Evolutionary conservation across 2,888 invertebrate genomes (phyloP).

Genomic region (Sinopyrophorus schimmeli): DNA sequence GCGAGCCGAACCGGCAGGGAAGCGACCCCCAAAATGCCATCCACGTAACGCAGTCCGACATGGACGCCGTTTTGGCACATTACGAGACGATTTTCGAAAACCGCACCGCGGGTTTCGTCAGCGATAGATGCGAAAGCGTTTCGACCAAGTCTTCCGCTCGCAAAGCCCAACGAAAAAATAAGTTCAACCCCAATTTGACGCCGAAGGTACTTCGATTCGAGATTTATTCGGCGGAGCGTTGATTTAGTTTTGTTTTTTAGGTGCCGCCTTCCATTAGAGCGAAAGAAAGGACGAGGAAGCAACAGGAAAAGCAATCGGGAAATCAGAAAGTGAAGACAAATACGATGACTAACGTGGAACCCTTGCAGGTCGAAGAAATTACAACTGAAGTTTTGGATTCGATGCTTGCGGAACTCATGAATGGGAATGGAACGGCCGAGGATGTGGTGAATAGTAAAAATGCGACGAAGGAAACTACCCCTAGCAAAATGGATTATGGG

Average conservation of each 20-base stretch:
- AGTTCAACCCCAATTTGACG: conserved; percentile 38
- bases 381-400: conserved; percentile 41
- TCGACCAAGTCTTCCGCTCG: conserved; percentile 17
- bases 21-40: neutral
- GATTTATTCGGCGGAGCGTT: no score
- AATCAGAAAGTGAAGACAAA: neutral
- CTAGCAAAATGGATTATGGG: neutral
- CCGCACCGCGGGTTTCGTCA: conserved; percentile 6
- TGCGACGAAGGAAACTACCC: neutral
- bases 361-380: conserved; percentile 39
- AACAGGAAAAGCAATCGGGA: no score
- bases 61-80: conserved; percentile 38
- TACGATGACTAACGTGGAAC: conserved; percentile 17
- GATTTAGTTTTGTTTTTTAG: conserved; percentile 19
- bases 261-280: conserved; percentile 21
- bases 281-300: neutral
- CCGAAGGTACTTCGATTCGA: conserved; percentile 38
- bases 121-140: conserved; percentile 2
- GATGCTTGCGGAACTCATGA: conserved; percentile 39
- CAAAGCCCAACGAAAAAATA: no score
- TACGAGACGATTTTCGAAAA: conserved; percentile 38
- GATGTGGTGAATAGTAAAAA: neutral
- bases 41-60: conserved; percentile 33
- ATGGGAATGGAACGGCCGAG: no score
- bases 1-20: neutral